Evolutionary conservation across 2,113 vertebrate genomes (phyloP).

Genomic region (Sorex araneus): DNA sequence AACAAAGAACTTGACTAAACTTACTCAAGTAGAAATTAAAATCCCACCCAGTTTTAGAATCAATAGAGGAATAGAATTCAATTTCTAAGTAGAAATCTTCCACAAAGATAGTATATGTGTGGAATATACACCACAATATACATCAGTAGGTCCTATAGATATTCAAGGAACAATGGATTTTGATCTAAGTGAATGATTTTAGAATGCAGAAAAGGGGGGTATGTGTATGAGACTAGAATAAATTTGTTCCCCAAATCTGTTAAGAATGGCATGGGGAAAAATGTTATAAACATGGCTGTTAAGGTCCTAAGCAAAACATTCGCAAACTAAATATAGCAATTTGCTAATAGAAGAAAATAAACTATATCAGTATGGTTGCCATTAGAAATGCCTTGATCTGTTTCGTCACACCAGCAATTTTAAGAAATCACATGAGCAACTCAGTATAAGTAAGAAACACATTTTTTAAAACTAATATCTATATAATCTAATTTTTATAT

Average conservation of each 20-base stretch:
- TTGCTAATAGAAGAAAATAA: slow-evolving; percentile 24
- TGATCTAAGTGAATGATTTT: not conserved
- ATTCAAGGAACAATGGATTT: not conserved
- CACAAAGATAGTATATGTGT: not conserved
- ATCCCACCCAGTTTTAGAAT: not conserved
- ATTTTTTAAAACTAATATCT: slow-evolving; percentile 23
- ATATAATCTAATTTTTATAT: not conserved
- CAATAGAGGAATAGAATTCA: slow-evolving; percentile 6
- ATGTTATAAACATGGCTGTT: not conserved
- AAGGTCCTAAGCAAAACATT: not conserved
- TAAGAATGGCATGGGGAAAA: not conserved
- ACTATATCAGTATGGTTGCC: not conserved
- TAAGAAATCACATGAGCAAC: not conserved
- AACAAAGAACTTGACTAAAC: not conserved
- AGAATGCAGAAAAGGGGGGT: not conserved
- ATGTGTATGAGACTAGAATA: not conserved
- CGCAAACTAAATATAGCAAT: slow-evolving; percentile 4
- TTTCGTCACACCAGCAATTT: not conserved
- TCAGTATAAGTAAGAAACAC: not conserved
- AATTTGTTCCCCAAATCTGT: not conserved
- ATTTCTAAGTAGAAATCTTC: not conserved
- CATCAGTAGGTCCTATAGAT: not conserved
- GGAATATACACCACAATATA: too few species aligned
- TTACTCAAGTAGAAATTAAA: slow-evolving; percentile 42
- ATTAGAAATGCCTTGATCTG: not conserved